Base-by-base conservation (phyloP, 2,113 vertebrate genomes). In the Callocephalon fimbriatum region DNA sequence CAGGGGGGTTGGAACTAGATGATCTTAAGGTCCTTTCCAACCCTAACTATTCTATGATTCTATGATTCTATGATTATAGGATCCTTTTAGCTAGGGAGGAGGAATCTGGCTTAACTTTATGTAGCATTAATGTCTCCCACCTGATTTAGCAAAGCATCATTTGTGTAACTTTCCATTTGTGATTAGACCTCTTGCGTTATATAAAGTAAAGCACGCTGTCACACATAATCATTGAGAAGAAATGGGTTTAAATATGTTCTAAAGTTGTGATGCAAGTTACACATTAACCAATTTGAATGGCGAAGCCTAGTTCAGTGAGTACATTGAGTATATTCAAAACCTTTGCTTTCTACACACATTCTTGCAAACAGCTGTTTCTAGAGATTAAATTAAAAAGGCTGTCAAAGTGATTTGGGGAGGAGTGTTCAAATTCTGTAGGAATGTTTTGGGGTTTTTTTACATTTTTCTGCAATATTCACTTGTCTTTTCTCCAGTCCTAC, bases 401-500 rank as follows among this genome's bases (percentile, higher is more conserved):
- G 1, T 23, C 50, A 70, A 68, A 65, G 29, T 63, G 2, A 16
- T 58, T 72, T 58, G 56, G 13, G n/a, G 13, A 58, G 8, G 56
- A 58, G 56, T 58, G 32, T 58, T 23, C 32, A 35, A 58, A 58
- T 35, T 58, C 32, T 32, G 7, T 15, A 70, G 7, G 22, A 88
- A 74, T 6, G 0, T 1, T 7, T 4, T 38, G 56, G 32, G 6
- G 0, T 51, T 72, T 68, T 70, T 8, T 2, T 75, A 29, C 51
- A 45, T 72, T 82, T 5, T 45, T 56, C 40, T 12, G 14, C 12
- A 51, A 19, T 68, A 78, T 84, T 87, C 29, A 78, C 4, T 9
- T 21, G 9, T 35, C 10, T 65, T 85, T 63, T 2, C 31, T 47
- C n/a, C 16, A 58, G 21, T 27, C 5, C 7, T 50, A 53, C 8